These are phyloP conservation scores for Pomatorhinus ruficollis DNA, from an alignment of 2,113 vertebrate species.

Conservation along the genomic window DNA sequence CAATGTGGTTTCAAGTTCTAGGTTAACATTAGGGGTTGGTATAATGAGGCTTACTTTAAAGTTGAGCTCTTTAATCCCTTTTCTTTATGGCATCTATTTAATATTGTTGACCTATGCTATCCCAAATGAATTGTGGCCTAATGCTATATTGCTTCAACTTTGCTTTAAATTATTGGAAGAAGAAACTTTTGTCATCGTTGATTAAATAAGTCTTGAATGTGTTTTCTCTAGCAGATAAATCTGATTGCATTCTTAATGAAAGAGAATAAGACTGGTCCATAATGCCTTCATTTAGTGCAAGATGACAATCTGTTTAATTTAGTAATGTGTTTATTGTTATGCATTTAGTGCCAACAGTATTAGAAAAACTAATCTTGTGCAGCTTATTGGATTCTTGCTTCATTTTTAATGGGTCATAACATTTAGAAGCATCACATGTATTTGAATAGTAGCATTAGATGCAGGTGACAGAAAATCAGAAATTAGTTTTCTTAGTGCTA, in stretches of 20 bases:
- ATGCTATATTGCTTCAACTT: slow-evolving; percentile 19
- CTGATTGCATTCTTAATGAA: slow-evolving; percentile 9
- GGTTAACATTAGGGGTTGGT: background rate
- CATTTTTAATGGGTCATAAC: background rate
- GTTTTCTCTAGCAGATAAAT: slow-evolving; percentile 32
- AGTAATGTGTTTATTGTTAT: slow-evolving; percentile 29
- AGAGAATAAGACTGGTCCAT: background rate
- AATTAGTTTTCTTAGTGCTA: background rate
- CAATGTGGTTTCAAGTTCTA: background rate
- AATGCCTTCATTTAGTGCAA: background rate
- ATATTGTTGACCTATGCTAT: slow-evolving; percentile 26
- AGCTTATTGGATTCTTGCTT: background rate
- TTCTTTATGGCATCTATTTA: slow-evolving; percentile 11
- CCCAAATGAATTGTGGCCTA: background rate
- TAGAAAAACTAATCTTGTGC: slow-evolving; percentile 17
- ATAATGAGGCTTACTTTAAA: slow-evolving; percentile 8
- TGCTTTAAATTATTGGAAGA: background rate
- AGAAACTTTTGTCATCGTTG: background rate
- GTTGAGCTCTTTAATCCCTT: slow-evolving; percentile 21
- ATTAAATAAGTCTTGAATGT: slow-evolving; percentile 41
- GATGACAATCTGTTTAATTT: slow-evolving; percentile 33
- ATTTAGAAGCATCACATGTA: background rate
- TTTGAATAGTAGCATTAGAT: background rate
- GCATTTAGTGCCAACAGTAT: background rate
- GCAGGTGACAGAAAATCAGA: background rate